Percentiles rank a stretch among this genome's conserved stretches.
These are phyloP conservation scores for Drosophila austrosaltans DNA, from an alignment of 2,888 invertebrate species.

Conservation along the genomic window DNA sequence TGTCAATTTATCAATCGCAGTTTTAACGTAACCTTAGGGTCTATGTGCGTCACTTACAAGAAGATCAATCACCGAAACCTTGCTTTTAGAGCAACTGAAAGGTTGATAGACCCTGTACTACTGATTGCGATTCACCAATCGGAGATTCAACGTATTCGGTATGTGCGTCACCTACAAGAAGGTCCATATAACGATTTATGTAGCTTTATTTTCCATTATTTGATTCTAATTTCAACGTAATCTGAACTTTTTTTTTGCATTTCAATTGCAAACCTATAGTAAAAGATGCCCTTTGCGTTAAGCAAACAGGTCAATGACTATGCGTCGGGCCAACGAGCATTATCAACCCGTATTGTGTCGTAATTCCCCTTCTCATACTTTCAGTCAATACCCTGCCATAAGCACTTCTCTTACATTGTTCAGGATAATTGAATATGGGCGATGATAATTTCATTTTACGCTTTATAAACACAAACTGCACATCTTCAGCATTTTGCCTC, in stretches of 20 bases:
- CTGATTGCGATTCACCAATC: too few relatives aligned
- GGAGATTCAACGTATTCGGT: too few relatives aligned
- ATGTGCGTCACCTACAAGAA: too few relatives aligned
- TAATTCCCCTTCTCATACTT: neutral
- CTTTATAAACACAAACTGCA: conserved; percentile 73
- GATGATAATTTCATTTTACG: conserved; percentile 78
- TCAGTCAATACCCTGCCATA: neutral
- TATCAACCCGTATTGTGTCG: neutral
- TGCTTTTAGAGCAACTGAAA: too few relatives aligned
- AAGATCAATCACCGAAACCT: too few relatives aligned
- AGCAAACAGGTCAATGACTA: conserved; percentile 61
- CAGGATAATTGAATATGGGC: conserved; percentile 73
- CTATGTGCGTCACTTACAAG: too few relatives aligned
- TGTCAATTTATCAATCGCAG: too few relatives aligned
- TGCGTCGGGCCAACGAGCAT: conserved; percentile 1
- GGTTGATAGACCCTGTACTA: too few relatives aligned
- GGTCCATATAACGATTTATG: too few relatives aligned
- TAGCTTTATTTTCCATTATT: too few relatives aligned
- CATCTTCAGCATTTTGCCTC: conserved; percentile 46
- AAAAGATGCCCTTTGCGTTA: neutral
- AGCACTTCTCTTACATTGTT: neutral
- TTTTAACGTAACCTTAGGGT: too few relatives aligned
- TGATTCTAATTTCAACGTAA: too few relatives aligned
- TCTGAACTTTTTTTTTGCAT: neutral
- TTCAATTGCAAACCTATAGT: neutral